Percentiles rank a stretch among this genome's conserved stretches.
phyloP scores from a whole-genome alignment of 2,797 vertebrate genomes.

The Xiphophorus birchmanni region DNA sequence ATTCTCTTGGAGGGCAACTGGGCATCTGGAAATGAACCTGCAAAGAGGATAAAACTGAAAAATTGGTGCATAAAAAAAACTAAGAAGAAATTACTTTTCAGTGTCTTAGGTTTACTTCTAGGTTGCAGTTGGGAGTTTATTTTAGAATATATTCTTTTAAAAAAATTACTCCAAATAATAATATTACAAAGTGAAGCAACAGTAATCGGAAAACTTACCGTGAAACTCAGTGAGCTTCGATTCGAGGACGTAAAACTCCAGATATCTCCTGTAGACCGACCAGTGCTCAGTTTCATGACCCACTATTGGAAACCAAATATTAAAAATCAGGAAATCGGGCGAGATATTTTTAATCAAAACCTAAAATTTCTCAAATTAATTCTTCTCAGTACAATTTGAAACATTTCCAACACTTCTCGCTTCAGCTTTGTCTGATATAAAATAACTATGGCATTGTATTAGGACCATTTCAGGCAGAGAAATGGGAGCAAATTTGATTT shows the following conservation, averaged over 20 bases:
- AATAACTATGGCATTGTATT: background rate
- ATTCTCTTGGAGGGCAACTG: conserved; percentile 98
- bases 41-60: background rate
- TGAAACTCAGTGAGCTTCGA: conserved; percentile 99
- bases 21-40: conserved; percentile 95
- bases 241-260: conserved; percentile 98
- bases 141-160: background rate
- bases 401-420: background rate
- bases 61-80: background rate
- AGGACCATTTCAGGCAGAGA: no score
- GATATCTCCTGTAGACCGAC: conserved; percentile 94
- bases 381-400: background rate
- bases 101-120: background rate
- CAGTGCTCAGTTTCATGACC: conserved; percentile 93
- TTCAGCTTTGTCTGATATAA: background rate
- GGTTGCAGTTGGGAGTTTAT: background rate
- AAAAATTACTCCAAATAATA: background rate
- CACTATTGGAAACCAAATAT: conserved; percentile 75
- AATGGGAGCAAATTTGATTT: no score
- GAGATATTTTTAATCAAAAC: background rate
- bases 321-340: background rate
- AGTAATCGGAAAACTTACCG: conserved; percentile 73
- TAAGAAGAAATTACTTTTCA: background rate
- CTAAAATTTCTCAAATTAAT: background rate
- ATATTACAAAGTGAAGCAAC: background rate